phyloP scores from a whole-genome alignment of 1,140 invertebrate species.

The Drosophila kikkawai region DNA sequence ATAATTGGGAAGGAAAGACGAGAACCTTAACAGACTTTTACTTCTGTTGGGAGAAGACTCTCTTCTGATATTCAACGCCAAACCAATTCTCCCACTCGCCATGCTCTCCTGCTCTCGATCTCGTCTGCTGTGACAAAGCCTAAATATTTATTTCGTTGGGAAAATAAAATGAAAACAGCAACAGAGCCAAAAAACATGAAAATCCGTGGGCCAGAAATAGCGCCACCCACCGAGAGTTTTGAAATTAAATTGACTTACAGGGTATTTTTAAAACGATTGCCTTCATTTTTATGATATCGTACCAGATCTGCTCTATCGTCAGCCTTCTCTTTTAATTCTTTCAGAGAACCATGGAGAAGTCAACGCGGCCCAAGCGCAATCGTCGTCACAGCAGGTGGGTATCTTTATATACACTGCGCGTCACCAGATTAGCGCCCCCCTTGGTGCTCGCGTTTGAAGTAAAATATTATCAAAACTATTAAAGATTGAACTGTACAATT shows the following conservation, averaged over 20 bases:
- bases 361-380: slow-evolving; percentile 86
- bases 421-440: no score
- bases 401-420: no score
- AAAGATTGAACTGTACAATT: no score
- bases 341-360: slow-evolving; percentile 59
- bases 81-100: slow-evolving; percentile 14
- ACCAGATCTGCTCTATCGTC: slow-evolving; percentile 2
- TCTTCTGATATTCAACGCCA: slow-evolving; percentile 41
- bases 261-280: slow-evolving; percentile 53
- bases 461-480: no score
- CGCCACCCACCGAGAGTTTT: slow-evolving; percentile 76
- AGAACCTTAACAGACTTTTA: slow-evolving; percentile 38
- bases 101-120: slow-evolving; percentile 1
- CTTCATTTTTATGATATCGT: slow-evolving; percentile 53
- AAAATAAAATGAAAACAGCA: slow-evolving; percentile 58
- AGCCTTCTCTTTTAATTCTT: slow-evolving; percentile 8
- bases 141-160: slow-evolving; percentile 62
- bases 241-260: slow-evolving; percentile 70
- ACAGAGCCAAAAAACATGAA: slow-evolving; percentile 78
- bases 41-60: slow-evolving; percentile 4
- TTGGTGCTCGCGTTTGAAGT: no score
- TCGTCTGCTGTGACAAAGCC: slow-evolving; percentile 26
- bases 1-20: slow-evolving; percentile 2
- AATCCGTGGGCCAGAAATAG: slow-evolving; percentile 69
- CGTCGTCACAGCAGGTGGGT: slow-evolving; percentile 86